These are phyloP conservation scores for Babylonia areolata DNA, from an alignment of 1,140 invertebrate genomes.

Conservation along the genomic window DNA sequence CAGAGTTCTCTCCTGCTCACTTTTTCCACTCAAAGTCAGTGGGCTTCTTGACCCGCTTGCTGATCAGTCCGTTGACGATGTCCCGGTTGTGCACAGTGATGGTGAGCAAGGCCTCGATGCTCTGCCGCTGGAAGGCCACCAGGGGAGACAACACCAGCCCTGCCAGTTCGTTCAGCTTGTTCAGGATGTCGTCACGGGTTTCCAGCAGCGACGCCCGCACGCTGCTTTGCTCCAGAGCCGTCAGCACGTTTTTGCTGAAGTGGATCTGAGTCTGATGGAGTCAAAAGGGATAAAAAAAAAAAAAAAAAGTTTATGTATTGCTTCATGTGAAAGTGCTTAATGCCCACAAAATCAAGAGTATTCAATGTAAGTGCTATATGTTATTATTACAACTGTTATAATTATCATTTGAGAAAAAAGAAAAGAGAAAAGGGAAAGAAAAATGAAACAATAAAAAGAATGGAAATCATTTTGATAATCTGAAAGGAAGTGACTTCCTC, in stretches of 20 bases:
- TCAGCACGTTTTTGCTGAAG: conserved; percentile 72
- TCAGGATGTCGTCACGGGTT: conserved; percentile 63
- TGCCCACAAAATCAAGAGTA: too few relatives aligned
- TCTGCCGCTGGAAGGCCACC: conserved; percentile 66
- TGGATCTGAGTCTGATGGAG: conserved; percentile 68
- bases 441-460: too few relatives aligned
- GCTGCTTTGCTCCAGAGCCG: conserved; percentile 60
- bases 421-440: too few relatives aligned
- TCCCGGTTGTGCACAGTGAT: conserved; percentile 92
- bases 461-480: too few relatives aligned
- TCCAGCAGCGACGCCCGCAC: conserved; percentile 52
- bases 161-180: conserved; percentile 64
- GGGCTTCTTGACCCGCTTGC: conserved; percentile 75
- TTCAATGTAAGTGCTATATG: too few relatives aligned
- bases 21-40: conserved; percentile 76
- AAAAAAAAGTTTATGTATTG: too few relatives aligned
- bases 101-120: conserved; percentile 87
- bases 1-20: conserved; percentile 50
- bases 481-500: too few relatives aligned
- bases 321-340: too few relatives aligned
- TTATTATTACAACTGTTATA: too few relatives aligned
- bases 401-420: too few relatives aligned
- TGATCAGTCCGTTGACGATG: conserved; percentile 84
- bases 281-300: background rate
- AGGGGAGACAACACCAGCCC: conserved; percentile 67